Evolutionary conservation across 1,140 invertebrate genomes (phyloP).

Genomic region (Amphibalanus amphitrite): DNA sequence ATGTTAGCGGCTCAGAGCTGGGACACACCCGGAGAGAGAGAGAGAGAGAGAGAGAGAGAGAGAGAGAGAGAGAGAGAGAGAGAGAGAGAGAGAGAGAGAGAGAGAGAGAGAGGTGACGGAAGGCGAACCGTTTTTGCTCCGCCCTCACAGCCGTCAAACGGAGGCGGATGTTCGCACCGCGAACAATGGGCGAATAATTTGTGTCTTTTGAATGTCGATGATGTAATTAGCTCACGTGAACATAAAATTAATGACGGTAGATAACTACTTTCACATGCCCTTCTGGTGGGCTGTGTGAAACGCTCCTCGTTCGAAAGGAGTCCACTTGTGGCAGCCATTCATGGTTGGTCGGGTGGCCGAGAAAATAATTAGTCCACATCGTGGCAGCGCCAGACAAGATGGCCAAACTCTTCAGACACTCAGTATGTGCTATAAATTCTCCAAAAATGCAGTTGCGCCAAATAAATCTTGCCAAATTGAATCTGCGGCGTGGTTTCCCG

Average conservation of each 20-base stretch:
- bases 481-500: background rate
- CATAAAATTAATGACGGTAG: background rate
- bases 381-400: background rate
- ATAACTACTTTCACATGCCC: background rate
- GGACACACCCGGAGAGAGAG: too few species aligned
- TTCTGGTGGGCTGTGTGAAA: background rate
- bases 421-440: background rate
- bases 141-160: background rate
- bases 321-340: background rate
- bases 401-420: background rate
- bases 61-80: too few species aligned
- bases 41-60: too few species aligned
- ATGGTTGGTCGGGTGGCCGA: background rate
- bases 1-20: too few species aligned
- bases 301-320: background rate
- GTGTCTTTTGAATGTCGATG: constrained; percentile 1
- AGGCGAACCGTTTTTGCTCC: background rate
- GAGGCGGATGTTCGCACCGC: background rate
- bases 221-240: constrained; percentile 1
- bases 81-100: too few species aligned
- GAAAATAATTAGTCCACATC: background rate
- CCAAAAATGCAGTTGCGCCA: background rate
- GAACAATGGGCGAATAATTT: background rate
- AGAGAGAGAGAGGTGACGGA: background rate
- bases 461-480: background rate